These are phyloP conservation scores for Sternarchorhynchus goeldii DNA, from an alignment of 2,797 vertebrate genomes.

Conservation along the genomic window DNA sequence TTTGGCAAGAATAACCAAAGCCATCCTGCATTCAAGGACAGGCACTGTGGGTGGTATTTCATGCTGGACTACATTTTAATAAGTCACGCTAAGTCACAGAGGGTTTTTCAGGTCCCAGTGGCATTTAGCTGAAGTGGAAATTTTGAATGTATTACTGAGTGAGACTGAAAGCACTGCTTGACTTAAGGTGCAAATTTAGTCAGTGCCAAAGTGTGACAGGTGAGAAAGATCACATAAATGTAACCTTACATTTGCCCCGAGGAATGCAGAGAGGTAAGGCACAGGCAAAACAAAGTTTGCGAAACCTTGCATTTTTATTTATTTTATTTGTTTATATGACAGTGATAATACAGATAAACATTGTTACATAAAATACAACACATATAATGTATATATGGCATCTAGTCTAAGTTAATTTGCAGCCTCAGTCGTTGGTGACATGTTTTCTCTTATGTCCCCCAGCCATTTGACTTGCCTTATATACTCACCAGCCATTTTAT, in stretches of 20 bases:
- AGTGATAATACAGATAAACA: too few species aligned
- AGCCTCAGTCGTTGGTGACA: too few species aligned
- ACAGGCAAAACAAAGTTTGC: slow-evolving; percentile 3
- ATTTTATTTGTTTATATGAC: too few species aligned
- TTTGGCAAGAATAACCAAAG: slow-evolving; percentile 27
- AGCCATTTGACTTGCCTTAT: neutral
- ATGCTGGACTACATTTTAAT: slow-evolving; percentile 57
- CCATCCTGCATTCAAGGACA: slow-evolving; percentile 34
- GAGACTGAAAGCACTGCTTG: slow-evolving; percentile 23
- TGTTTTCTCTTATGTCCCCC: neutral
- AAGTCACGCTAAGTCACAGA: slow-evolving; percentile 50
- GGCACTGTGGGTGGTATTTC: slow-evolving; percentile 56
- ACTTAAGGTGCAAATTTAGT: slow-evolving; percentile 44
- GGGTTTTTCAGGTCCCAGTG: slow-evolving; percentile 48
- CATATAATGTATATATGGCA: too few species aligned
- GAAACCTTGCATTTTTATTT: slow-evolving; percentile 11
- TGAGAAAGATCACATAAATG: slow-evolving; percentile 41
- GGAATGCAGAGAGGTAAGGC: slow-evolving; percentile 10
- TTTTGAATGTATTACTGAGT: slow-evolving; percentile 48
- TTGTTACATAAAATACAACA: too few species aligned
- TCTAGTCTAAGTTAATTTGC: too few species aligned
- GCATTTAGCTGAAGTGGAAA: slow-evolving; percentile 46
- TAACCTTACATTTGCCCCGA: slow-evolving; percentile 27
- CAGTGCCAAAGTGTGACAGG: slow-evolving; percentile 46
- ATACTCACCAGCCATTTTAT: too few species aligned